These are phyloP conservation scores for Amitus sp. DNA, from an alignment of 2,888 invertebrate species.

Conservation along the genomic window DNA sequence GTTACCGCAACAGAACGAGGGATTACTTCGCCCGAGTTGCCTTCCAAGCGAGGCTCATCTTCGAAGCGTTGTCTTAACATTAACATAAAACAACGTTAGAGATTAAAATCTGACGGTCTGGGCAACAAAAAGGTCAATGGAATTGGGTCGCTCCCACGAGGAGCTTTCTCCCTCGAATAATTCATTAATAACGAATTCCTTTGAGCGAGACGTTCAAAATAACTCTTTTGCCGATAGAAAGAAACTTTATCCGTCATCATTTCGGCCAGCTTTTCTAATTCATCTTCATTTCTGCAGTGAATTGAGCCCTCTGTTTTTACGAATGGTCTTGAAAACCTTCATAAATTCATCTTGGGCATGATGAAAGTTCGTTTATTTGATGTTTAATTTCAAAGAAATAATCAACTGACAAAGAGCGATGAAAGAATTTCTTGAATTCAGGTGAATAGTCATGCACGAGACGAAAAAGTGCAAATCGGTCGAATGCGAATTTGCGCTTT, in stretches of 20 bases:
- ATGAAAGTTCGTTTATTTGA: conserved; percentile 13
- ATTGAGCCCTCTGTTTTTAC: not conserved
- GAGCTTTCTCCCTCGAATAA: too few species aligned
- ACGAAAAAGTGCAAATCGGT: conserved; percentile 18
- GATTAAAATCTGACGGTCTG: not conserved
- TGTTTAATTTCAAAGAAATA: conserved; percentile 15
- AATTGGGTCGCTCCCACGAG: not conserved
- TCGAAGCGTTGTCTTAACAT: not conserved
- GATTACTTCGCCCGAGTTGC: not conserved
- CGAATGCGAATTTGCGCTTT: too few species aligned
- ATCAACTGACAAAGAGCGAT: conserved; percentile 31
- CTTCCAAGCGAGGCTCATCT: not conserved
- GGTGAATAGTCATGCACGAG: conserved; percentile 26
- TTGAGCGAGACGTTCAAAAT: too few species aligned
- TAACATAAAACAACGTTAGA: not conserved
- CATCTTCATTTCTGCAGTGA: not conserved
- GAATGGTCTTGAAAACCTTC: not conserved
- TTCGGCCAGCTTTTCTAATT: not conserved
- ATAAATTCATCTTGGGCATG: conserved; percentile 9
- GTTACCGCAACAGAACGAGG: not conserved
- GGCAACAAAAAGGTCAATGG: not conserved
- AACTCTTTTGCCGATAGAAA: too few species aligned
- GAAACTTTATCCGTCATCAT: not conserved
- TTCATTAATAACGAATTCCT: too few species aligned
- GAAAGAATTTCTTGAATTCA: conserved; percentile 11